Base-by-base conservation (phyloP, 1,140 invertebrate species). In the Phthorimaea operculella region DNA sequence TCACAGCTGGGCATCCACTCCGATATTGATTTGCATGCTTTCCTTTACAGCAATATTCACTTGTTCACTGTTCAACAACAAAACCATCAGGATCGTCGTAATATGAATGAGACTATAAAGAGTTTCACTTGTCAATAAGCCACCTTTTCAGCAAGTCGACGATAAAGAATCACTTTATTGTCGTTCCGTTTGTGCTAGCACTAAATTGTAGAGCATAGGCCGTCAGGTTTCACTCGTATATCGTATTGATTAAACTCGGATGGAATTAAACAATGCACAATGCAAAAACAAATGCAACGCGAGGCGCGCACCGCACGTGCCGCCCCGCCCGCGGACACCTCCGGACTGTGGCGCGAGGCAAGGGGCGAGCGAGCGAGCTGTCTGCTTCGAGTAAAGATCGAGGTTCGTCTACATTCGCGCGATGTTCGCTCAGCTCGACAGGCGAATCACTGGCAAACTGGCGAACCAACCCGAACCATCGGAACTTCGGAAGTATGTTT, bases 91-190 rank as follows among this genome's bases (percentile, higher is more conserved):
- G 63, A 66, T 64, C 59, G 63, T 78, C 66, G 66, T 69, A 69
- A 54, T 55, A 72, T 73, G 64, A 77, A 75, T 72, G 67, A 65
- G 67, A 72, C 66, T 63, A 74, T 75, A 63, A 60, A 73, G 66
- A 79, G 75, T 83, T 84, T 81, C 79, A 83, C 79, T 80, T 80
- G 75, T 81, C 78, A 84, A 82, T 82, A 79, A 74, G 66, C 64
- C 76, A 76, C 71, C 59, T 61, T 63, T 58, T 64, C 21, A 65
- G 68, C 72, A 64, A 59, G 62, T 68, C 66, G 18, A 50, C 21
- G 51, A 63, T 62, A 57, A 71, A 57, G 72, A 70, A 74, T 69
- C 59, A 61, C 62, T 70, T 62, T 73, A 74, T 66, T 70, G 68
- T 77, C 70, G 68, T 55, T 66, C 56, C 53, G 60, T 61, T 69